Evolutionary conservation across 2,797 vertebrate genomes (phyloP), one percentile per base, ranked within the genome.

Genomic region (Poecile montanus): DNA sequence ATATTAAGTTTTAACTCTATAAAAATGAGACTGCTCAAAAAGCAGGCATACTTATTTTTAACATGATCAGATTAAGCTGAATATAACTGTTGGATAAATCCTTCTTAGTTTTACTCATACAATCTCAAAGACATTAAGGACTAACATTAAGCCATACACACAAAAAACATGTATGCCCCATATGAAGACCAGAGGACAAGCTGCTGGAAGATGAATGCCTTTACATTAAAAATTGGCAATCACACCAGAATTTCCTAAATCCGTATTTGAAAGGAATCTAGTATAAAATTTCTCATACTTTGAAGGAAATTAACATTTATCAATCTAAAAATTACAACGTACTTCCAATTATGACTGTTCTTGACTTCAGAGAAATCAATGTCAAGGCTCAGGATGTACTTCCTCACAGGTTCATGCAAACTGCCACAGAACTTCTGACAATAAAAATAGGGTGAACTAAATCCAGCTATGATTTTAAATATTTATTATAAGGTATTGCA

Each of bases 1-100:
- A 62, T 23, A 81, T 66, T 92, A 57, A 71, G 72, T 94, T 96
- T 91, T 91, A 92, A 92, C n/a, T 81, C 47, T 32, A 71, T 42
- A 65, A 78, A 75, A 77, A 70, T 54, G 16, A 32, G 9, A n/a
- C 32, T 91, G 82, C 70, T 91, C 71, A 72, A 90, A 92, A 88
- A 84, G 21, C 32, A 88, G 10, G 9, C 4, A 78, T 16, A 38
- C 29, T 84, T 53, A 79, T 85, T 93, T 93, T 85, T 63, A 87
- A 91, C 9, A 71, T 40, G 29, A 71, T 66, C 58, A 83, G 38
- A 82, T 82, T 82, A 88, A 21, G 20, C 23, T 85, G 66, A 84
- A 58, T 22, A 26, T 30, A 84, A 38, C 47, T 89, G 25, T 38
- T 89, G 29, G 65, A 78, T 71, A 93, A 92, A 91, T 66, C 68